These are phyloP conservation scores for Paedocypris sp. DNA, from an alignment of 2,113 vertebrate genomes.

Conservation along the genomic window DNA sequence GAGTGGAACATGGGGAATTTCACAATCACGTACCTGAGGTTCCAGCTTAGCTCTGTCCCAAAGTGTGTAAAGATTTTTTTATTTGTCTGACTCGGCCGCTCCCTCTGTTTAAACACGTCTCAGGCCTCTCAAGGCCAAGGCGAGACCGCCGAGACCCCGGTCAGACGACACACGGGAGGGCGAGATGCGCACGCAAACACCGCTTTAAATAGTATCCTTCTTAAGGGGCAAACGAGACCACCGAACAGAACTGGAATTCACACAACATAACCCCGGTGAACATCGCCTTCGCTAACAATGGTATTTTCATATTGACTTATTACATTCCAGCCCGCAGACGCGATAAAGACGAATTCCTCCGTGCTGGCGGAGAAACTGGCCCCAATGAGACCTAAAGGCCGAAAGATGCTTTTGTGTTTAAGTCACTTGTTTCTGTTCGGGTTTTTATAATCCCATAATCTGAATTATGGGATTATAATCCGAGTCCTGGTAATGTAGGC, in stretches of 20 bases:
- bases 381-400: too few species aligned
- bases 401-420: too few species aligned
- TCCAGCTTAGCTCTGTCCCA: constrained; percentile 51
- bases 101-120: constrained; percentile 67
- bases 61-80: constrained; percentile 60
- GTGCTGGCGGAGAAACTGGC: background rate
- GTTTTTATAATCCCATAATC: too few species aligned
- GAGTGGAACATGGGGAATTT: constrained; percentile 49
- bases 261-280: background rate
- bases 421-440: too few species aligned
- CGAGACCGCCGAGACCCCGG: constrained; percentile 47
- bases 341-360: constrained; percentile 1
- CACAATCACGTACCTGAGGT: constrained; percentile 62
- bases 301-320: constrained; percentile 23
- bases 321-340: background rate
- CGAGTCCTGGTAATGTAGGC: too few species aligned
- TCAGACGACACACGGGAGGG: constrained; percentile 42
- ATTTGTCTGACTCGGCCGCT: constrained; percentile 66
- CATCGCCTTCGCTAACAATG: constrained; percentile 9
- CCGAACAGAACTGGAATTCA: background rate
- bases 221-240: background rate
- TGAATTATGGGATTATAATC: too few species aligned
- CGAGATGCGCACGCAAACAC: constrained; percentile 1
- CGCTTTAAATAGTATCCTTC: background rate
- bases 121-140: constrained; percentile 44